Evolutionary conservation across 92 coral and sea anemone species (phyloP).

Genomic region (Parazoanthus swiftii): DNA sequence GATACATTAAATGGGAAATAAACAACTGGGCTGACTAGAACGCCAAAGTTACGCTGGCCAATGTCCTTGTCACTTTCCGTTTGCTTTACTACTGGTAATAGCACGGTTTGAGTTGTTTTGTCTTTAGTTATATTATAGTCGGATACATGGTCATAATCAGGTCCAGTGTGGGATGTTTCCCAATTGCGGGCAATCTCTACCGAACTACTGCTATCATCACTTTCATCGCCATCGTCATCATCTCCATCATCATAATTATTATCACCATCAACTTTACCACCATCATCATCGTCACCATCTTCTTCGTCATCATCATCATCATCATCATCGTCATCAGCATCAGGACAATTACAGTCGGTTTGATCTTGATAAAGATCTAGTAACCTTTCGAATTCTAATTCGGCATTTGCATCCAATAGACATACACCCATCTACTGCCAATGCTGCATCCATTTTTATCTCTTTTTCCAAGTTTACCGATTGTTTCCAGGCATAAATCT

Average conservation of each 20-base stretch:
- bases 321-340: constrained; percentile 6
- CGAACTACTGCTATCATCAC: constrained; percentile 14
- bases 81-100: no score
- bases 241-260: not conserved
- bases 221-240: not conserved
- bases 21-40: no score
- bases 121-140: no score
- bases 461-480: constrained; percentile 39
- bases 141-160: not conserved
- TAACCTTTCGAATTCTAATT: not conserved
- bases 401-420: constrained; percentile 34
- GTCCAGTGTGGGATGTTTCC: constrained; percentile 32
- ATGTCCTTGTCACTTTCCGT: no score
- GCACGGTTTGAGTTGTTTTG: no score
- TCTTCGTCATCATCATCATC: not conserved
- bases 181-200: constrained; percentile 35
- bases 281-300: not conserved
- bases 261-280: not conserved
- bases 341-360: not conserved
- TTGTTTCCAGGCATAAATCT: constrained; percentile 19
- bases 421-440: constrained; percentile 15
- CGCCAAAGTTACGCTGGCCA: no score
- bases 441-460: constrained; percentile 24
- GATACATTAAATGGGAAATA: no score
- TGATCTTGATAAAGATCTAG: constrained; percentile 23